Percentiles rank a stretch among this genome's conserved stretches.
phyloP scores from a whole-genome alignment of 2,888 invertebrate species.

The Acleris sparsana region DNA sequence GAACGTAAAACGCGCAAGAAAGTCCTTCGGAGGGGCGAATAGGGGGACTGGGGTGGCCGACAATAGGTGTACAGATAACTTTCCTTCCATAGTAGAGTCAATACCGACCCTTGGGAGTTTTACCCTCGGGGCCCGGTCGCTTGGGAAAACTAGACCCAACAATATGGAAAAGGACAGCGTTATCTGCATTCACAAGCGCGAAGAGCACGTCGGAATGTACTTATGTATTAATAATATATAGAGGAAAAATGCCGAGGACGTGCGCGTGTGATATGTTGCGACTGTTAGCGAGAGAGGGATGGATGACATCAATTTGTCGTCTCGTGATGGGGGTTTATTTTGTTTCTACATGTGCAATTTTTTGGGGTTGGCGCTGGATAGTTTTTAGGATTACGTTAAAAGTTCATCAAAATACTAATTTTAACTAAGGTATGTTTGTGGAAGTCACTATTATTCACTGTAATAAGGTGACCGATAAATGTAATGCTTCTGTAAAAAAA shows the following conservation, averaged over 20 bases:
- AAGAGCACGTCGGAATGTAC: constrained; percentile 73
- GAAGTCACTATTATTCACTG: no score
- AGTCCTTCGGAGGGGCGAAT: constrained; percentile 62
- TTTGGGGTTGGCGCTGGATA: constrained; percentile 45
- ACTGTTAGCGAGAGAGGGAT: constrained; percentile 82
- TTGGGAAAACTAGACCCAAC: constrained; percentile 84
- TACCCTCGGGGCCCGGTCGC: constrained; percentile 82
- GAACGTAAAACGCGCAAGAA: constrained; percentile 82
- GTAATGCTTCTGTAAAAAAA: no score
- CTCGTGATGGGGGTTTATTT: constrained; percentile 83
- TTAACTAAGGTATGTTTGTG: not conserved
- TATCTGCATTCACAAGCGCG: constrained; percentile 55
- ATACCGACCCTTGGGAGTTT: constrained; percentile 83
- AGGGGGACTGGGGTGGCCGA: constrained; percentile 59
- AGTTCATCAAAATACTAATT: constrained; percentile 38
- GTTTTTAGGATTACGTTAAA: constrained; percentile 45
- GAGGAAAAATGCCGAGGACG: constrained; percentile 83
- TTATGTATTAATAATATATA: constrained; percentile 84
- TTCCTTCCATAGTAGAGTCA: constrained; percentile 83
- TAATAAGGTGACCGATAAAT: no score
- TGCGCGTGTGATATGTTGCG: constrained; percentile 82
- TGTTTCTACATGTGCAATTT: constrained; percentile 74
- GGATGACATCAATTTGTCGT: constrained; percentile 83
- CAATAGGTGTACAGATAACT: constrained; percentile 84
- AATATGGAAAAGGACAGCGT: constrained; percentile 79